Evolutionary conservation across 2,888 invertebrate species (phyloP), one percentile per base, ranked within the genome.

Genomic region (Boloria euphrosyne): DNA sequence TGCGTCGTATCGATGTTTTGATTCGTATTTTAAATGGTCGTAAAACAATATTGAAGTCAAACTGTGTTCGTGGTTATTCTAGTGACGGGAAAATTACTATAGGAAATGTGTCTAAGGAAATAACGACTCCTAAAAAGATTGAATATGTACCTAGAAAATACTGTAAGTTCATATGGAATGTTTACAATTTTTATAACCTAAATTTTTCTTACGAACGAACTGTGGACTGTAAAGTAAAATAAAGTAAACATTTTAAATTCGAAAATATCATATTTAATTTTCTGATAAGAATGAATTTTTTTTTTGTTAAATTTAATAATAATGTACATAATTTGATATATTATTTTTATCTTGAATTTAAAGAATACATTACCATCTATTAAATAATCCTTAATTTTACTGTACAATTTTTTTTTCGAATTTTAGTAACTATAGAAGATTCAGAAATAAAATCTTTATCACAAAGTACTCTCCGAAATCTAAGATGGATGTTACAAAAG

Each of bases 401-500:
- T 38, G 7, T 38, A 10, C 10, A 38, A 10, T 7, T 38, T 10
- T 1, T 38, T 38, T n/a, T 46, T 44, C 5, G 47, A n/a, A 66
- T 83, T 82, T 52, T 73, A 91, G 90, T 93, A 72, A 84, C 90
- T 71, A 81, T 93, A 71, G 85, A 90, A 58, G 80, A 86, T 59
- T 77, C 91, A 82, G 95, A 95, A 75, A 82, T 92, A 16, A 93
- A 94, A 65, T 86, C 93, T 60, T 79, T 95, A 62, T 93, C 94
- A 17, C 97, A 97, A 87, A 95, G 95, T 67, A 94, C 94, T 0
- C 86, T 98, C 5, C 94, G 95, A 69, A 97, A 98, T 83, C 88
- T 99, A 75, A 93, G 96, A 94, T 99, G 99, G 99, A 97, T 99
- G 95, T 94, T 98, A 91, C 98, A 99, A 82, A 99, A 99, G 83